These are phyloP conservation scores for Brachypterus glaber DNA, from an alignment of 2,888 invertebrate genomes.

Conservation along the genomic window DNA sequence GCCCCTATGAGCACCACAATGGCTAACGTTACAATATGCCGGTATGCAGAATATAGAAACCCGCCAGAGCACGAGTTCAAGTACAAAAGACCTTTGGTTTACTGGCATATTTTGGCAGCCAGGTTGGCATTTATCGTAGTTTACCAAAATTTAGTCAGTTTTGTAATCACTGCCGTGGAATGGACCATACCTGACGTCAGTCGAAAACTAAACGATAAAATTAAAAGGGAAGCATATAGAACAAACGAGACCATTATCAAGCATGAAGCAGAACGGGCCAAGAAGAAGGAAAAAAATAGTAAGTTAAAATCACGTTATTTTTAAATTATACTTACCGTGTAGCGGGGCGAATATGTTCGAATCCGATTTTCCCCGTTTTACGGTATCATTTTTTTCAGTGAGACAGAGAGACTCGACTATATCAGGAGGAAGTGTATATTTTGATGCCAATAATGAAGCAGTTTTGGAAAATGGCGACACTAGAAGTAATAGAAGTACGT, in stretches of 20 bases:
- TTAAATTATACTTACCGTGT: background rate
- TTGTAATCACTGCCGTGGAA: constrained; percentile 60
- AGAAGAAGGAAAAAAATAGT: constrained; percentile 20
- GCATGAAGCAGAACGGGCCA: constrained; percentile 52
- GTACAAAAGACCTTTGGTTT: constrained; percentile 55
- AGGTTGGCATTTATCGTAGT: constrained; percentile 66
- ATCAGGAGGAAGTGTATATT: constrained; percentile 24
- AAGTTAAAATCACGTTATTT: constrained; percentile 8
- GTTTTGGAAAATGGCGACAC: constrained; percentile 26
- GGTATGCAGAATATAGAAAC: constrained; percentile 63
- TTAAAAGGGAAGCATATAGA: constrained; percentile 61
- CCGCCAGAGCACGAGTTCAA: constrained; percentile 42
- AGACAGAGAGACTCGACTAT: constrained; percentile 27
- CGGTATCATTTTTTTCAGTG: constrained; percentile 17
- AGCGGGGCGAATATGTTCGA: background rate
- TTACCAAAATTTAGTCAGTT: constrained; percentile 69
- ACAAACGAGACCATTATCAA: constrained; percentile 66
- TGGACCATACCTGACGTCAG: constrained; percentile 74
- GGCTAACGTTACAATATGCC: constrained; percentile 39
- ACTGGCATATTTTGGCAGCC: constrained; percentile 66
- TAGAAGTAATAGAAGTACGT: constrained; percentile 16
- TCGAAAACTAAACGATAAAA: constrained; percentile 56
- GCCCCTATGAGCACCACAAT: constrained; percentile 29
- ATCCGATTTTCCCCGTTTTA: background rate
- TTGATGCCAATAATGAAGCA: constrained; percentile 25